phyloP scores from a whole-genome alignment of 2,888 invertebrate species.

The Caradrina clavipalpis region DNA sequence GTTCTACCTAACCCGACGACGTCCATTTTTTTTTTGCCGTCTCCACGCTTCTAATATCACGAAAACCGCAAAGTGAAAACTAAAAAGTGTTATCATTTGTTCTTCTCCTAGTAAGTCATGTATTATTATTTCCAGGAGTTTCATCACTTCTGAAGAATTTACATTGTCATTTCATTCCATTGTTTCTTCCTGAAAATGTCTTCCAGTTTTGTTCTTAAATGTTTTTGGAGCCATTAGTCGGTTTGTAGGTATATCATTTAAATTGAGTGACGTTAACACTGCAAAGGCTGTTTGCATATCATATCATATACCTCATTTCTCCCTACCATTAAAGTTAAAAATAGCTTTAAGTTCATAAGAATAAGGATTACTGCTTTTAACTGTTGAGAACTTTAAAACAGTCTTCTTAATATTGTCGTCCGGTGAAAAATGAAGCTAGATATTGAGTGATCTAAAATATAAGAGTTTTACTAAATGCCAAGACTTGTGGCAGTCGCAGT shows the following conservation, averaged over 20 bases:
- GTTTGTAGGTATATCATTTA: neutral
- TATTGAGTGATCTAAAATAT: constrained; percentile 29
- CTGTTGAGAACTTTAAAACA: constrained; percentile 2
- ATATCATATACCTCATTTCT: neutral
- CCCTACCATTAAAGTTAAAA: neutral
- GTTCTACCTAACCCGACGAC: too few relatives aligned
- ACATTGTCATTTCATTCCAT: neutral
- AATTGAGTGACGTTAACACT: constrained; percentile 2
- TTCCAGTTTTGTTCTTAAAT: constrained; percentile 6
- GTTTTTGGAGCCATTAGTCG: neutral
- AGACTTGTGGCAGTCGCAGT: neutral
- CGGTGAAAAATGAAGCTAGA: constrained; percentile 15
- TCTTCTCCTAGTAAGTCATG: neutral
- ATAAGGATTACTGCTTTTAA: constrained; percentile 2
- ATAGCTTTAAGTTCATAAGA: too few relatives aligned
- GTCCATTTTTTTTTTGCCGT: neutral
- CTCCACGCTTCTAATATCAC: neutral
- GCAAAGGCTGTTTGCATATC: constrained; percentile 3
- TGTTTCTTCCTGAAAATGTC: constrained; percentile 1
- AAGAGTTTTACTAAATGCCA: constrained; percentile 8
- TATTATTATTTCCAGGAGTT: neutral
- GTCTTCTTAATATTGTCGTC: constrained; percentile 27
- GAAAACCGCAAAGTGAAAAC: too few relatives aligned
- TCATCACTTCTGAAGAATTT: neutral
- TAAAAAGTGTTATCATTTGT: neutral